These are phyloP conservation scores for Apogon talboti DNA, from an alignment of 2,797 vertebrate species.

Conservation along the genomic window DNA sequence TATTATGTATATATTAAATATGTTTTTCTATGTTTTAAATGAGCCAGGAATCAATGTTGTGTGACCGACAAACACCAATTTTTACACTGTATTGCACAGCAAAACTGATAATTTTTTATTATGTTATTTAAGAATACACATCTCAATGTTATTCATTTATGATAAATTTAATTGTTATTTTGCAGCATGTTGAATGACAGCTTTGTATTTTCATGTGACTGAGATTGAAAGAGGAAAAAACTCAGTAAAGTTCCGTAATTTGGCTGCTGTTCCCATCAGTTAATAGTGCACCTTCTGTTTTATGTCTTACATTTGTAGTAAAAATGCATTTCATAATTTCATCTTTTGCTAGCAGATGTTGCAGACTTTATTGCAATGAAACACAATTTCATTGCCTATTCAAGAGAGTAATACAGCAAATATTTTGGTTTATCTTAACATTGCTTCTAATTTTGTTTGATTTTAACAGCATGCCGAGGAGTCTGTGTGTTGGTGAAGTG, in stretches of 20 bases:
- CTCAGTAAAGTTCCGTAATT: background rate
- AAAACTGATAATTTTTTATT: too few species aligned
- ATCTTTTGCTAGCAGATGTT: constrained; percentile 1
- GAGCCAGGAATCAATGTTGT: too few species aligned
- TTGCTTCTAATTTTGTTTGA: background rate
- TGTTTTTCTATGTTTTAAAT: too few species aligned
- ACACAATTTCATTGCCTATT: background rate
- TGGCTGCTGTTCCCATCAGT: background rate
- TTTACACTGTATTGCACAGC: too few species aligned
- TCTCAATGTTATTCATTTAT: too few species aligned
- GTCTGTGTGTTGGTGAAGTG: background rate
- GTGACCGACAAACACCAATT: too few species aligned
- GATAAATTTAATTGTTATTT: too few species aligned
- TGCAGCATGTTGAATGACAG: too few species aligned
- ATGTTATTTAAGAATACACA: too few species aligned
- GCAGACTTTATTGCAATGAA: constrained; percentile 6
- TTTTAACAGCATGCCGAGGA: constrained; percentile 3
- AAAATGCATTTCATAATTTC: constrained; percentile 1
- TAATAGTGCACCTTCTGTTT: background rate
- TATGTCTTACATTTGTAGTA: background rate
- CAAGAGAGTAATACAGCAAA: background rate
- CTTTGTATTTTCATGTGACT: too few species aligned
- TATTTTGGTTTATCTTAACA: background rate
- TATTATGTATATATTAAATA: too few species aligned
- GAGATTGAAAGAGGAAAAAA: background rate